Evolutionary conservation across 92 coral and sea anemone species (phyloP).

Genomic region (Siderastrea radians): DNA sequence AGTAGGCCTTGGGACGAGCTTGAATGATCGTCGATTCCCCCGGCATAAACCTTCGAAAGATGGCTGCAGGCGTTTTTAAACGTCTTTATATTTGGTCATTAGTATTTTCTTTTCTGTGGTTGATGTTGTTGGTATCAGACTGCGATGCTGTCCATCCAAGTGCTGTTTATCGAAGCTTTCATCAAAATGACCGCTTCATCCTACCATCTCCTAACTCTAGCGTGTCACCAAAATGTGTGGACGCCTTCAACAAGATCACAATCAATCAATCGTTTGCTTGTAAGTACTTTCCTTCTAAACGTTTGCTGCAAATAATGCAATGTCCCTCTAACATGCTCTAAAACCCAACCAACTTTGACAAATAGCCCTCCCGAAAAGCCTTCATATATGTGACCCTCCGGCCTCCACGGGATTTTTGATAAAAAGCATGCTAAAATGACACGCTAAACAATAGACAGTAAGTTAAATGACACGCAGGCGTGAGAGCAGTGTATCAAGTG

Average conservation of each 20-base stretch:
- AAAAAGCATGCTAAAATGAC: no score
- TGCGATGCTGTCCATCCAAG: conserved; percentile 3
- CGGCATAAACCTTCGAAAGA: background rate
- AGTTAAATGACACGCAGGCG: no score
- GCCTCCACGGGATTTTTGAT: no score
- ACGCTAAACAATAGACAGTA: no score
- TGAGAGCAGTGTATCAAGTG: no score
- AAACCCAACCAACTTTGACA: no score
- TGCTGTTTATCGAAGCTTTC: conserved; percentile 9
- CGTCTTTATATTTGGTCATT: background rate
- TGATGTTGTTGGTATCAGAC: background rate
- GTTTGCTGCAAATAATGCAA: no score
- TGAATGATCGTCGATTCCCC: no score
- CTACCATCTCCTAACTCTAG: background rate
- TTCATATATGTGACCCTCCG: no score
- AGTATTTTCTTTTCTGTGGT: background rate
- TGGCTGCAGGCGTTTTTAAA: background rate
- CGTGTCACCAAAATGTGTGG: background rate
- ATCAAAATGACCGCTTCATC: conserved; percentile 8
- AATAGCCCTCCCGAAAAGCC: no score
- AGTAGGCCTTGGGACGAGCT: no score
- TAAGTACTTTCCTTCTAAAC: background rate
- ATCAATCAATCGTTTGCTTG: background rate
- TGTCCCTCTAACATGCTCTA: no score
- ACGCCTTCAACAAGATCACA: background rate